Conservation (phyloP, 1,140 invertebrate species). For the Galendromus occidentalis region DNA sequence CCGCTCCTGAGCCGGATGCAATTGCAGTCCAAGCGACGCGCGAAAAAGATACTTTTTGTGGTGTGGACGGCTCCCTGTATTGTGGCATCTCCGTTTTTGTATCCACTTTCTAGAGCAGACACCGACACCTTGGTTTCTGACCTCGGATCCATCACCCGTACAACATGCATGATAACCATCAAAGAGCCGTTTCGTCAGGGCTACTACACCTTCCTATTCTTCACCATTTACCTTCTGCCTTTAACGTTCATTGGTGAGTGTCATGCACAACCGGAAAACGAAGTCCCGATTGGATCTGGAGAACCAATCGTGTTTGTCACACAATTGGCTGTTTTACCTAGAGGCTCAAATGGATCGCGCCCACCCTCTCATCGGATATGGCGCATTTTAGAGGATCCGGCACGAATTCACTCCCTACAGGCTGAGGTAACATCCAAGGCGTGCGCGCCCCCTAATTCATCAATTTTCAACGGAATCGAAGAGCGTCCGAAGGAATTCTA, state of each 20-base stretch:
- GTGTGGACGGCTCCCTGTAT: constrained; percentile 29
- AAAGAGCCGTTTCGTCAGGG: constrained; percentile 24
- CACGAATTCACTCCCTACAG: no score
- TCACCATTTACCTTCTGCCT: constrained; percentile 30
- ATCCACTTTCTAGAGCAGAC: constrained; percentile 19
- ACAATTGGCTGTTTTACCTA: no score
- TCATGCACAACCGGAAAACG: no score
- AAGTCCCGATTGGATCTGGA: no score
- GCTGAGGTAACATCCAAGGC: no score
- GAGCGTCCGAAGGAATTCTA: no score
- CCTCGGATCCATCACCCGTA: constrained; percentile 26
- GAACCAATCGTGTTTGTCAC: no score
- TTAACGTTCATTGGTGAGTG: constrained; percentile 26
- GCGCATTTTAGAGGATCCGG: no score
- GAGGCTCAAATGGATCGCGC: no score
- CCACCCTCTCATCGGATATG: no score
- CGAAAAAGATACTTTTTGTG: constrained; percentile 26
- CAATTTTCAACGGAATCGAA: no score
- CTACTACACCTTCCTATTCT: constrained; percentile 31
- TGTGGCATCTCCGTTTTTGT: constrained; percentile 28
- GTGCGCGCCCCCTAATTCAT: no score
- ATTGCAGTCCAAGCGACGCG: constrained; percentile 28
- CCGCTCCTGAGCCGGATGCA: constrained; percentile 29
- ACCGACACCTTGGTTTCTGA: constrained; percentile 24
- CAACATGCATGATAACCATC: constrained; percentile 28